Conservation (phyloP, 2,113 vertebrate species). For the Phylloscopus trochiloides region DNA sequence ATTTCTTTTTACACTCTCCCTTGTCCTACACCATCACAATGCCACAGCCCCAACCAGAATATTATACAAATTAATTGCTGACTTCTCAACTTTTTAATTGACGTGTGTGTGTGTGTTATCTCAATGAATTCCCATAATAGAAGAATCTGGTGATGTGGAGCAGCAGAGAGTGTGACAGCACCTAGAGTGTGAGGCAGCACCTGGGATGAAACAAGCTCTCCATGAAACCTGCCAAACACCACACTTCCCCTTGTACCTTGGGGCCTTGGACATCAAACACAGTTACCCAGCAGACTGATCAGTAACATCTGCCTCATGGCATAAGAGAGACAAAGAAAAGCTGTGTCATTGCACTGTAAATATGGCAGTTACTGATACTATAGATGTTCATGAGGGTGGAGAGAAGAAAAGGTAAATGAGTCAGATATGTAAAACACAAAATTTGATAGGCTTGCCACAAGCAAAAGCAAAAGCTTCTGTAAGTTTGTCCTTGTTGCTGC, state of each 20-base stretch:
- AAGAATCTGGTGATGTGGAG: fast-evolving
- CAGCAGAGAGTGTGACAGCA: neutral
- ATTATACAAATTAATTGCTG: neutral
- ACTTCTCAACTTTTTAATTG: neutral
- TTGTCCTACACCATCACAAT: neutral
- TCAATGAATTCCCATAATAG: neutral
- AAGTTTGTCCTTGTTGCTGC: neutral
- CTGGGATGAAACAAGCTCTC: neutral
- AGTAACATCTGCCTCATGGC: neutral
- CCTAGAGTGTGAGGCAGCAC: neutral
- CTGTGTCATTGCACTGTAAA: neutral
- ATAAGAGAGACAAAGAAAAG: neutral
- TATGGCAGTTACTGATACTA: neutral
- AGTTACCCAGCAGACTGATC: neutral
- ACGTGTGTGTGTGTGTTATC: neutral
- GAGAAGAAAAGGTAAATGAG: neutral
- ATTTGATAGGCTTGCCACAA: neutral
- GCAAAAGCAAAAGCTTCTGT: neutral
- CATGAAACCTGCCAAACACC: neutral
- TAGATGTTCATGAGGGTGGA: neutral
- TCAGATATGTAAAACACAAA: neutral
- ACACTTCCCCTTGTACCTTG: neutral
- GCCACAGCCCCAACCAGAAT: neutral
- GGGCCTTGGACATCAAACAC: neutral
- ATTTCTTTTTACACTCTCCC: neutral